Conservation (phyloP, 2,113 vertebrate species). For the Planiliza haematocheilus region DNA sequence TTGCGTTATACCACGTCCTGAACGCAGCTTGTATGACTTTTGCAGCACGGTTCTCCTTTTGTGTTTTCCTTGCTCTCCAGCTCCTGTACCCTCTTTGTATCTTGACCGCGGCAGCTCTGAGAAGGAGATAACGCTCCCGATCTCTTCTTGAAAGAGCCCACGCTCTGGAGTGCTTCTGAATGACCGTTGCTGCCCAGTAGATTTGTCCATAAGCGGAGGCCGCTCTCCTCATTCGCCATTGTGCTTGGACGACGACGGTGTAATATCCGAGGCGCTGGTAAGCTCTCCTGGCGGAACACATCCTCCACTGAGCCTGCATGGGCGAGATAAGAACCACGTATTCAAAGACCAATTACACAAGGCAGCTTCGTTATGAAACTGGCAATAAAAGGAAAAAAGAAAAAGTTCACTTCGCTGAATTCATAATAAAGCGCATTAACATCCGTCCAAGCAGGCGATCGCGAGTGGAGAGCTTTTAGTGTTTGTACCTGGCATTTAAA, state of each 20-base stretch:
- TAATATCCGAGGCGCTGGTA: slow-evolving; percentile 82
- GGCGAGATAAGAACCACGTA: slow-evolving; percentile 28
- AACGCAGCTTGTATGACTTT: slow-evolving; percentile 86
- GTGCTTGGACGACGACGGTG: slow-evolving; percentile 84
- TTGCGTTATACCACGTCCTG: slow-evolving; percentile 79
- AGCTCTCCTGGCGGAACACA: slow-evolving; percentile 75
- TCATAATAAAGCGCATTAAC: not conserved
- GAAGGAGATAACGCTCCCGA: slow-evolving; percentile 67
- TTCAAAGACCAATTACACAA: slow-evolving; percentile 14
- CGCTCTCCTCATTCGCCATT: slow-evolving; percentile 85
- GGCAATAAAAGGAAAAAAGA: not conserved
- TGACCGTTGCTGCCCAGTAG: slow-evolving; percentile 77
- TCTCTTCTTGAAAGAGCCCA: slow-evolving; percentile 73
- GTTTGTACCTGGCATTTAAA: no score
- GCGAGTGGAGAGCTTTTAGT: no score
- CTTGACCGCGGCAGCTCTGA: slow-evolving; percentile 76
- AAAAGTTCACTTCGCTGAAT: not conserved
- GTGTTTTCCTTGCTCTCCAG: slow-evolving; percentile 80
- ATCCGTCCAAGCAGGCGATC: no score
- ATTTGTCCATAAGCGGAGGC: slow-evolving; percentile 76
- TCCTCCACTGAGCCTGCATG: slow-evolving; percentile 86
- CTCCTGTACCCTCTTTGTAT: slow-evolving; percentile 86
- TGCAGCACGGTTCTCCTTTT: slow-evolving; percentile 75
- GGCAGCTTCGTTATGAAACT: not conserved
- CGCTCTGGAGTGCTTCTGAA: slow-evolving; percentile 84